Conservation (phyloP, 2,113 vertebrate species). For the Phyllostomus discolor region DNA sequence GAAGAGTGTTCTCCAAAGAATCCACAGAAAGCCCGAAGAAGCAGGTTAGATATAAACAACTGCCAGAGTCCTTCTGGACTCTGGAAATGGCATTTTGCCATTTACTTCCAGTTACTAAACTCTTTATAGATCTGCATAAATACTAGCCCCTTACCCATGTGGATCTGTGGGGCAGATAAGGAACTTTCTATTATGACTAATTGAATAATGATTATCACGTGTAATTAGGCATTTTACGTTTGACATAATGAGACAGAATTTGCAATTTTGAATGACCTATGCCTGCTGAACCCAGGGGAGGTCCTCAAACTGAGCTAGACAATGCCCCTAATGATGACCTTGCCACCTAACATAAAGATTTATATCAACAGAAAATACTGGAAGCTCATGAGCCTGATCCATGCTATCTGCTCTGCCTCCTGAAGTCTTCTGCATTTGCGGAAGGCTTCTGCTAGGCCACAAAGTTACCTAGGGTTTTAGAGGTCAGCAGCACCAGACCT, state of each 20-base stretch:
- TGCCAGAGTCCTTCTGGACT: not conserved
- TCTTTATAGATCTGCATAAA: not conserved
- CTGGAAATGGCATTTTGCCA: not conserved
- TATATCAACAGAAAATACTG: not conserved
- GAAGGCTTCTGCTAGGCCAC: not conserved
- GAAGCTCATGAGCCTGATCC: not conserved
- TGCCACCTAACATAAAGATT: not conserved
- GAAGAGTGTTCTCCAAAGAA: not conserved
- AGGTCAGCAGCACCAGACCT: not conserved
- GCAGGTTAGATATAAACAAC: not conserved
- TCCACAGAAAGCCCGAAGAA: not conserved
- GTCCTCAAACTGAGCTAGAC: not conserved
- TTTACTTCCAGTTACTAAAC: not conserved
- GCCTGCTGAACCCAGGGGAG: not conserved
- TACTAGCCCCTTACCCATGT: not conserved
- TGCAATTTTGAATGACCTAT: not conserved
- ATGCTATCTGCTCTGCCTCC: not conserved
- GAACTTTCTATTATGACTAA: not conserved
- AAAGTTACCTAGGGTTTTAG: not conserved
- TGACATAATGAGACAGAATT: not conserved
- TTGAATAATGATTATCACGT: not conserved
- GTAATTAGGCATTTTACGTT: not conserved
- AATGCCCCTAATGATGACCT: not conserved
- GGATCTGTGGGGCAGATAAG: not conserved
- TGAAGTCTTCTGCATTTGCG: not conserved